phyloP scores from a whole-genome alignment of 2,888 invertebrate genomes.

The Pyrgus malvae region DNA sequence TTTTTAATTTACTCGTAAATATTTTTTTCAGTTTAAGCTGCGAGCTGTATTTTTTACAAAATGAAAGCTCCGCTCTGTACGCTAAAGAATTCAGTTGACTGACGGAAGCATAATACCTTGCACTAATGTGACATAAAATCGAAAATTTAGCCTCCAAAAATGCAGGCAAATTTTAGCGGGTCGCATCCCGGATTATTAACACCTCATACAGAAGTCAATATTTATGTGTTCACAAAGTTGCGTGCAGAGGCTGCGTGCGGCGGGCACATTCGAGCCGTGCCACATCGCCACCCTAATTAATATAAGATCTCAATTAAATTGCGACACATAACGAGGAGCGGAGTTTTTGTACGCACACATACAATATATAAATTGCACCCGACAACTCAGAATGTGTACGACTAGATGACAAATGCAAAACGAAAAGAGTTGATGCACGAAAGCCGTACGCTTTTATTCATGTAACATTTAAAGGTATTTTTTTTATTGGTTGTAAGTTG shows the following conservation, averaged over 20 bases:
- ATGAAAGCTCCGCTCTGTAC: too few species aligned
- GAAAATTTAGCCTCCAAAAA: too few species aligned
- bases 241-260: slow-evolving; percentile 76
- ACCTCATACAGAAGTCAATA: slow-evolving; percentile 40
- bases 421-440: slow-evolving; percentile 19
- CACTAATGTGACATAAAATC: too few species aligned
- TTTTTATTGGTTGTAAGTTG: too few species aligned
- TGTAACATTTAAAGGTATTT: not conserved
- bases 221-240: slow-evolving; percentile 48
- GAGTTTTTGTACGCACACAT: slow-evolving; percentile 55
- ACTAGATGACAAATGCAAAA: slow-evolving; percentile 25
- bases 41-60: too few species aligned
- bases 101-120: too few species aligned
- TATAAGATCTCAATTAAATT: slow-evolving; percentile 83
- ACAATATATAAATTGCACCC: slow-evolving; percentile 26
- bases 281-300: slow-evolving; percentile 79
- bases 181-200: too few species aligned
- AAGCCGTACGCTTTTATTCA: slow-evolving; percentile 4
- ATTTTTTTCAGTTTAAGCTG: too few species aligned
- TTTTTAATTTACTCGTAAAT: too few species aligned
- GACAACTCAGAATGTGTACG: slow-evolving; percentile 22
- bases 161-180: too few species aligned
- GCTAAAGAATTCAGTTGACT: too few species aligned
- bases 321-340: slow-evolving; percentile 75
- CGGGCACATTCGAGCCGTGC: slow-evolving; percentile 69